Conservation (phyloP, 2,797 vertebrate genomes). For the Coregonus ussuriensis region DNA sequence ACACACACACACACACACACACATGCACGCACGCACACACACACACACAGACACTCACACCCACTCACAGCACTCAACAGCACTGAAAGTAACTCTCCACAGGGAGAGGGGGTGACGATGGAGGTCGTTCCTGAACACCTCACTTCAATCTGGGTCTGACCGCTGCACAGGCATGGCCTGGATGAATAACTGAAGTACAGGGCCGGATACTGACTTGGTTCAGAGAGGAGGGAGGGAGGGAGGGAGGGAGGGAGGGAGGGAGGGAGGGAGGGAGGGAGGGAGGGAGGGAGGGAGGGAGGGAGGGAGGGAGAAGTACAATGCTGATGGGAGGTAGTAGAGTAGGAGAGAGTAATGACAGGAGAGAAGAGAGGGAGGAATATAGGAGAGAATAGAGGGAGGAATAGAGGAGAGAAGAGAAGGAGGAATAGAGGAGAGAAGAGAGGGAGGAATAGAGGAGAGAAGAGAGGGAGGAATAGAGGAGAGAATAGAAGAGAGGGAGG, state of each 20-base stretch:
- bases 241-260: too few species aligned
- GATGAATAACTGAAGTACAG: conserved; percentile 46
- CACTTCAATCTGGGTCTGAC: conserved; percentile 26
- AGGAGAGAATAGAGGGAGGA: background rate
- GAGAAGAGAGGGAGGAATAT: too few species aligned
- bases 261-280: too few species aligned
- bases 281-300: too few species aligned
- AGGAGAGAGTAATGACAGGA: too few species aligned
- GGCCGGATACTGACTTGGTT: conserved; percentile 12
- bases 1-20: background rate
- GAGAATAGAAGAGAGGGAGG: too few species aligned
- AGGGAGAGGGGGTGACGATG: background rate
- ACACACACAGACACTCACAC: background rate
- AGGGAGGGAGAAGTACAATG: too few species aligned
- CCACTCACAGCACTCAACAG: background rate
- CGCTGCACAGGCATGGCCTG: conserved; percentile 29
- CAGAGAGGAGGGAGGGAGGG: background rate
- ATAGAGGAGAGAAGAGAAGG: background rate
- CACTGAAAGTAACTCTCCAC: background rate
- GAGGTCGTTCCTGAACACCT: conserved; percentile 11
- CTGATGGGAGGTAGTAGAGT: too few species aligned
- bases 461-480: too few species aligned
- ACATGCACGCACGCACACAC: background rate
- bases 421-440: too few species aligned
- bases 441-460: too few species aligned